phyloP scores from a whole-genome alignment of 2,797 vertebrate genomes.

The Acrocephalus scirpaceus region DNA sequence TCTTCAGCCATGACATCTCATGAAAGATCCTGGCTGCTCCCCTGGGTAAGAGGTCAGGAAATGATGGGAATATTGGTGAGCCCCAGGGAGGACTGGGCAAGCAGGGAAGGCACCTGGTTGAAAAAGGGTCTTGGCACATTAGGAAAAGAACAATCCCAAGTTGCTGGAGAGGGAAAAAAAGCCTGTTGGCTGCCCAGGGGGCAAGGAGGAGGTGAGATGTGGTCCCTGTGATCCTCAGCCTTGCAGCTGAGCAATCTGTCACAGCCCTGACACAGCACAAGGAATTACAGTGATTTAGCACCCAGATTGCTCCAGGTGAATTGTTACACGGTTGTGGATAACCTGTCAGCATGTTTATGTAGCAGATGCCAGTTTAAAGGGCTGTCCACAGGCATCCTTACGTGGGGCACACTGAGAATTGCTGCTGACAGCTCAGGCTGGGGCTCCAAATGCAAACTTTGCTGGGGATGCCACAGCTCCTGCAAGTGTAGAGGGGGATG shows the following conservation, averaged over 20 bases:
- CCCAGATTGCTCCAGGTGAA: neutral
- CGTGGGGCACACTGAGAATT: neutral
- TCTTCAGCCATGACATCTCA: rapidly evolving
- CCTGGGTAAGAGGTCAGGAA: neutral
- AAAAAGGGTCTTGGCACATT: neutral
- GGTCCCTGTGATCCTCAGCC: neutral
- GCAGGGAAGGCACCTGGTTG: neutral
- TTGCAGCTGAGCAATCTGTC: neutral
- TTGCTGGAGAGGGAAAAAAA: neutral
- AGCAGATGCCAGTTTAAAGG: neutral
- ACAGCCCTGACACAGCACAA: neutral
- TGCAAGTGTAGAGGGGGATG: neutral
- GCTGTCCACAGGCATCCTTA: neutral
- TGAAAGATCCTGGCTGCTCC: neutral
- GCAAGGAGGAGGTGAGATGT: rapidly evolving
- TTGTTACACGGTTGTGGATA: rapidly evolving
- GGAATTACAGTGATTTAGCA: neutral
- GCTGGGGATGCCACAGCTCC: neutral
- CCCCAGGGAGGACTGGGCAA: neutral
- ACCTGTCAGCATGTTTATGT: neutral
- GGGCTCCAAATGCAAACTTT: neutral
- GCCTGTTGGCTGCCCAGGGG: neutral
- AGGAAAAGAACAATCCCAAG: neutral
- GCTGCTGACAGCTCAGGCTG: neutral
- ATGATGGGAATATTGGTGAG: neutral